Percentiles rank a stretch among this genome's conserved stretches.
Conservation (phyloP, 1,140 invertebrate genomes). For the Neoseiulus cucumeris region DNA sequence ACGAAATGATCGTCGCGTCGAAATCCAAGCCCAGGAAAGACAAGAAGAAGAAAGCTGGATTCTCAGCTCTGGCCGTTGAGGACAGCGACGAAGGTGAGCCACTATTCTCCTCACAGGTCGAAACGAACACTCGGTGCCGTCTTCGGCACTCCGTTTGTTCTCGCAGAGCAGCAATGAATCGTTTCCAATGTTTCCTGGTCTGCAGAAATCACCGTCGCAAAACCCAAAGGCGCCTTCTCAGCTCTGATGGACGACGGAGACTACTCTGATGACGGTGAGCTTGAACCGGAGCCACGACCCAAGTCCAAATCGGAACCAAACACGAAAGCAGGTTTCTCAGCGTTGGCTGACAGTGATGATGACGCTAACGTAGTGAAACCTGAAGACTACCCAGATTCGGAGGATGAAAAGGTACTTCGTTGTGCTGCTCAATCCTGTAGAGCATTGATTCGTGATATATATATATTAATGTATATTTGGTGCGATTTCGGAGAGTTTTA, state of each 20-base stretch:
- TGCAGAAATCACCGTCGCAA: background rate
- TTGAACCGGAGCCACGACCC: background rate
- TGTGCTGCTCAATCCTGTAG: too few relatives aligned
- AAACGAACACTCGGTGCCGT: background rate
- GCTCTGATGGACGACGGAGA: background rate
- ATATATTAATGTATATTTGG: too few relatives aligned
- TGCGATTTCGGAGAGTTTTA: too few relatives aligned
- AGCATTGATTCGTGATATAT: too few relatives aligned
- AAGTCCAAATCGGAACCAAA: constrained; percentile 12
- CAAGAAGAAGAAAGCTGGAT: constrained; percentile 11
- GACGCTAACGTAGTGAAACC: background rate
- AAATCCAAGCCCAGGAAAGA: constrained; percentile 6
- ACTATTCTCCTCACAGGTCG: constrained; percentile 15
- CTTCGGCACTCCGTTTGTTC: too few relatives aligned
- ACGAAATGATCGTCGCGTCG: background rate
- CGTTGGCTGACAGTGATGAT: too few relatives aligned
- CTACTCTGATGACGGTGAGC: background rate
- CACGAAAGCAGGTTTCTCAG: background rate
- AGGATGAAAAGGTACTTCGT: background rate
- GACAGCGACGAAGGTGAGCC: constrained; percentile 11
- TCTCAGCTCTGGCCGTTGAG: background rate
- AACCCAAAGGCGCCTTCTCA: background rate
- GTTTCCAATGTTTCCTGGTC: background rate
- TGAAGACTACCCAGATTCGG: background rate
- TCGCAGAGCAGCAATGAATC: too few relatives aligned